Evolutionary conservation across 2,888 invertebrate genomes (phyloP).

Genomic region (Euproctis similis): DNA sequence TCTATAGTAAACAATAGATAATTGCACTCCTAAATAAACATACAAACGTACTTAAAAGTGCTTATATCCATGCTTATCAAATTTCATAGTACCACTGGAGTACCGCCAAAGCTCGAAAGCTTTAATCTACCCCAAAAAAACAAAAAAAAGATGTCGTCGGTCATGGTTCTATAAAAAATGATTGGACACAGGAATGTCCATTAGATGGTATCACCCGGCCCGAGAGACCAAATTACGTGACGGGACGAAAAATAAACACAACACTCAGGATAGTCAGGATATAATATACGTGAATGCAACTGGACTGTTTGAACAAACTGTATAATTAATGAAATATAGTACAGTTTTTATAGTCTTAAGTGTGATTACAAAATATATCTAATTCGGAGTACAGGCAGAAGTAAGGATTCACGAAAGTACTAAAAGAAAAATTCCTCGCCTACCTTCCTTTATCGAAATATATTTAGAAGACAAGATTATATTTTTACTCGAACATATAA

Average conservation of each 20-base stretch:
- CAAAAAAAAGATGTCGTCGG: constrained; percentile 3
- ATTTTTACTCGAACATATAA: no score
- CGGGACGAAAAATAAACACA: constrained; percentile 26
- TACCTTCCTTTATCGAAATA: no score
- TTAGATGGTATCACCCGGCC: constrained; percentile 37
- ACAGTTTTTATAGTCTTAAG: no score
- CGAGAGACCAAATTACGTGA: constrained; percentile 18
- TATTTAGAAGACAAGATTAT: no score
- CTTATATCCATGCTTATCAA: background rate
- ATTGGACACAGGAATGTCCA: constrained; percentile 33
- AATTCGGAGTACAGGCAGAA: no score
- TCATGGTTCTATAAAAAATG: constrained; percentile 26
- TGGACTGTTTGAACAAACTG: constrained; percentile 2
- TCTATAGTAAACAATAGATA: no score
- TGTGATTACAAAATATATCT: no score
- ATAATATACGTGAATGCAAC: background rate
- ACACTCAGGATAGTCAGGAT: constrained; percentile 3
- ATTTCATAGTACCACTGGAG: constrained; percentile 1
- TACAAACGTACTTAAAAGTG: no score
- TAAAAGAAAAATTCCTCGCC: no score
- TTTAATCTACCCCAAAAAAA: constrained; percentile 9
- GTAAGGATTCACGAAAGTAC: no score
- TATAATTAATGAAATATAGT: no score
- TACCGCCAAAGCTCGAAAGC: background rate
- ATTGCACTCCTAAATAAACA: no score